Evolutionary conservation across 2,113 vertebrate species (phyloP).

Genomic region (Eurystomus gularis): DNA sequence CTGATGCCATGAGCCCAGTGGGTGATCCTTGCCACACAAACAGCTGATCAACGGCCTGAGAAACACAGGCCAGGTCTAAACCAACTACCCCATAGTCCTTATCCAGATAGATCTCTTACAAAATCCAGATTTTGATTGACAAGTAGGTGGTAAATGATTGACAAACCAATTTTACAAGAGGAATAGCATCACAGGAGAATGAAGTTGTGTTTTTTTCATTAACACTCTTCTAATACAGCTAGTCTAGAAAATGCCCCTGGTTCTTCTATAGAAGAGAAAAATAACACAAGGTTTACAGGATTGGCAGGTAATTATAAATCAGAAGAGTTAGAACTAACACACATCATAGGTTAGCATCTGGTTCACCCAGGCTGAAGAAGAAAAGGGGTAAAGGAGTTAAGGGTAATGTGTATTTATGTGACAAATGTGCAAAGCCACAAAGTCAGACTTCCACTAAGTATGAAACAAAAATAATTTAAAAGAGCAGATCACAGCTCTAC

Average conservation of each 20-base stretch:
- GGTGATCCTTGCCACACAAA: not conserved
- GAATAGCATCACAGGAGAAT: not conserved
- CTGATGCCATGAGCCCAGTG: not conserved
- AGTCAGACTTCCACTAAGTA: not conserved
- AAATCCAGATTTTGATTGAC: not conserved
- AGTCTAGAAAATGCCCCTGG: not conserved
- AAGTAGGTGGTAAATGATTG: not conserved
- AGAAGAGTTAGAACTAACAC: not conserved
- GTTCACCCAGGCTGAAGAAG: not conserved
- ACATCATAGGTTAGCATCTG: not conserved
- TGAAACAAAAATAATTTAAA: not conserved
- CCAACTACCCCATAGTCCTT: not conserved
- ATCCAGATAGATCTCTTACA: not conserved
- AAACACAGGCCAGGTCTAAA: not conserved
- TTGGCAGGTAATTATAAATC: not conserved
- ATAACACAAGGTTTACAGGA: not conserved
- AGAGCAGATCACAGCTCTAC: not conserved
- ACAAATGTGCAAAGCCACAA: not conserved
- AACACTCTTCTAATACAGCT: not conserved
- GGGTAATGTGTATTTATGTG: not conserved
- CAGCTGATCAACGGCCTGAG: not conserved
- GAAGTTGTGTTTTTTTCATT: rapidly evolving
- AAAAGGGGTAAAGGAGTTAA: not conserved
- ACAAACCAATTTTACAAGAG: not conserved
- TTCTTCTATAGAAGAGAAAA: not conserved